These are phyloP conservation scores for Sarcophaga variegata DNA, from an alignment of 2,888 invertebrate species.

Conservation along the genomic window DNA sequence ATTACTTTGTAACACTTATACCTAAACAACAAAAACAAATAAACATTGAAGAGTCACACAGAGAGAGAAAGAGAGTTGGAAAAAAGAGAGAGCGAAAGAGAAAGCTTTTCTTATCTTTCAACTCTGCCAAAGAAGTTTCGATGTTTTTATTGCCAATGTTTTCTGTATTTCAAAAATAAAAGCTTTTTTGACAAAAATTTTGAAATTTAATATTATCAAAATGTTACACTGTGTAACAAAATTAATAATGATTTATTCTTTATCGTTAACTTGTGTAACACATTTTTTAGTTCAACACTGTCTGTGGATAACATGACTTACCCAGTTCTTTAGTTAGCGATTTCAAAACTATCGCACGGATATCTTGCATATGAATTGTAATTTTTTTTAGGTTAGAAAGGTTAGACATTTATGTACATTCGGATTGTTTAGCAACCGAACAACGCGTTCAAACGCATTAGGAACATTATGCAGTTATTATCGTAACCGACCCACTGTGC, in stretches of 20 bases:
- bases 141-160: constrained; percentile 12
- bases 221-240: neutral
- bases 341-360: too few relatives aligned
- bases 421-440: too few relatives aligned
- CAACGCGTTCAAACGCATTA: too few relatives aligned
- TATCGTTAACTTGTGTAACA: too few relatives aligned
- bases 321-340: too few relatives aligned
- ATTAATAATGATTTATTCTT: neutral
- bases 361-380: too few relatives aligned
- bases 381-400: too few relatives aligned
- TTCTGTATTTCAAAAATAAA: neutral
- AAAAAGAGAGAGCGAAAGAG: neutral
- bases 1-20: constrained; percentile 23
- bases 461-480: too few relatives aligned
- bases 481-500: too few relatives aligned
- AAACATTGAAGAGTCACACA: neutral
- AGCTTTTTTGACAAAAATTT: constrained; percentile 29
- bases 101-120: constrained; percentile 5
- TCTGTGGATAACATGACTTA: neutral
- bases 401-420: too few relatives aligned
- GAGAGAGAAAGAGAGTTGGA: neutral
- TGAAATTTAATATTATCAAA: neutral
- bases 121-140: constrained; percentile 15
- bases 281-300: neutral
- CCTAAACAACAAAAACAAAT: neutral